These are phyloP conservation scores for Pipistrellus pipistrellus DNA, from an alignment of 2,797 vertebrate genomes.

Conservation along the genomic window DNA sequence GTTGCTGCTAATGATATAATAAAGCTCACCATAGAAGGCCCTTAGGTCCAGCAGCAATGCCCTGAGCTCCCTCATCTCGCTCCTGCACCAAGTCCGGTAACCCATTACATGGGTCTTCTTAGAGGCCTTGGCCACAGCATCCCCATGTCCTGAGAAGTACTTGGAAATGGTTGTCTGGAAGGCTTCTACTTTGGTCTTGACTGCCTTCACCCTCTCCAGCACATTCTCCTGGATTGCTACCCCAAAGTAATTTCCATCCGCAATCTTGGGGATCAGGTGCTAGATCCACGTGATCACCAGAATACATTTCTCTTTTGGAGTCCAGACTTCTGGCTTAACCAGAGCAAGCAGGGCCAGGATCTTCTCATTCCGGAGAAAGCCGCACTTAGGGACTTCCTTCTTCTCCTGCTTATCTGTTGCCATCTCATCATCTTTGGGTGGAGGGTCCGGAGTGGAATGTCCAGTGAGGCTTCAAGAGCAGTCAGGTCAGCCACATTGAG, in stretches of 20 bases:
- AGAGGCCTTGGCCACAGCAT: conserved; percentile 94
- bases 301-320: conserved; percentile 92
- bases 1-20: conserved; percentile 92
- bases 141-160: conserved; percentile 94
- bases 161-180: conserved; percentile 94
- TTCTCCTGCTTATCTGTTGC: conserved; percentile 94
- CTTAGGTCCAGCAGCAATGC: conserved; percentile 92
- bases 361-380: conserved; percentile 93
- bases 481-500: conserved; percentile 90
- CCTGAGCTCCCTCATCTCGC: conserved; percentile 91
- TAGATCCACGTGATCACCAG: conserved; percentile 92
- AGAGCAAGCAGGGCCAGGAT: conserved; percentile 88
- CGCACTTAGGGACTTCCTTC: conserved; percentile 93
- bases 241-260: conserved; percentile 93
- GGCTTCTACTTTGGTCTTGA: conserved; percentile 93
- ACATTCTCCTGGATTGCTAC: conserved; percentile 90
- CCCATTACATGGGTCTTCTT: conserved; percentile 97
- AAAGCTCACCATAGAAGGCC: conserved; percentile 94
- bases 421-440: conserved; percentile 93
- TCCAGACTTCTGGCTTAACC: conserved; percentile 93
- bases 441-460: conserved; percentile 95
- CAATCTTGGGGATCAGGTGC: conserved; percentile 94
- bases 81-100: conserved; percentile 93
- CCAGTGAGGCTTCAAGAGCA: conserved; percentile 91
- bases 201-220: conserved; percentile 92